Evolutionary conservation across 2,888 invertebrate species (phyloP), one percentile per base, ranked within the genome.

Genomic region (Drosophila aldrichi): DNA sequence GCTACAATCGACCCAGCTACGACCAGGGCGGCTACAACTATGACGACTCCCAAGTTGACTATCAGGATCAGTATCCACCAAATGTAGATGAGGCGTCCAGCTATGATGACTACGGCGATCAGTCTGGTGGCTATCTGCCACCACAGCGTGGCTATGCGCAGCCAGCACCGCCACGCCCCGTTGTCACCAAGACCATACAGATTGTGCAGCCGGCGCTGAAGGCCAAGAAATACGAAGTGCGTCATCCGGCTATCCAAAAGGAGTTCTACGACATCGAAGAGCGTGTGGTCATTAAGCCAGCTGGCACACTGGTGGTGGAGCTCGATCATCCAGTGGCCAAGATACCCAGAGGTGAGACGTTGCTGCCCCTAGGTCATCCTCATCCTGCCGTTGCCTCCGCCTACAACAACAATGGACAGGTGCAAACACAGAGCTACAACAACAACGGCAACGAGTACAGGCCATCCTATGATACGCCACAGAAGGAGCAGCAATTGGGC

Each of bases 261-360:
- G 94, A 95, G 85, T 95, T 95, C 90, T 95, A 95, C 89, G 95
- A 95, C 79, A 94, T 95, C 74, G 95, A 95, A 82, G 94, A 95
- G 81, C 94, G 94, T 52, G 94, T 94, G 25, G 92, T 95, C 20
- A 93, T 95, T 48, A 94, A 95, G 32, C 95, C 95, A 1, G 95
- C 94, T 6, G 95, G 95, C 34, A 94, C 94, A 12, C 94, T 95
- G 34, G 93, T 95, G 6, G 93, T 95, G 1, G 95, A 95, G 77
- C 91, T 95, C 14, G 94, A 94, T 73, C 94, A 94, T 73, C 95
- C 95, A 0, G 93, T 94, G 20, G 94, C 94, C 14, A 94, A 95
- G 82, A 93, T 93, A 36, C 94, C 94, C 48, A 94, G 93, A 74
- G 92, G 93, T 2, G 93, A 93, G 68, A 89, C 92, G 0, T 82